A percentile compares a stretch with the other conserved stretches of the same genome.
Conservation (phyloP, 1,140 invertebrate species). For the Drosophila miranda region DNA sequence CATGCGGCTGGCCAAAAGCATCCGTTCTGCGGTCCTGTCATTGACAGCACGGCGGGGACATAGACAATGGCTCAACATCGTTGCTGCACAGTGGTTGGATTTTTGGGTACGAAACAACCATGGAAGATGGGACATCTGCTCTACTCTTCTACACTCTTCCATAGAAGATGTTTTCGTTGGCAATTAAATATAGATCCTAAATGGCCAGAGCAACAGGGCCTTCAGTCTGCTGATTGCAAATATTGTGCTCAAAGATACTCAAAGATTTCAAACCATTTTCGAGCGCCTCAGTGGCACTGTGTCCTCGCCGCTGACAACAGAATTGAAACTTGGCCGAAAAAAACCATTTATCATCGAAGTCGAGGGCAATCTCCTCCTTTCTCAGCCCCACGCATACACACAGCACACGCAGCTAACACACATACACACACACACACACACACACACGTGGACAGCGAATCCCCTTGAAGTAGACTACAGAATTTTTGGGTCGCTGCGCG, state of each 20-base stretch:
- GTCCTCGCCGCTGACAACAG: neutral
- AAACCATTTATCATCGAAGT: constrained; percentile 66
- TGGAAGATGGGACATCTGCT: no score
- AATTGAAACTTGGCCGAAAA: constrained; percentile 64
- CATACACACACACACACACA: constrained; percentile 8
- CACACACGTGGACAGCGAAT: constrained; percentile 9
- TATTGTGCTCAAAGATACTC: neutral
- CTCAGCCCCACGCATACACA: constrained; percentile 15
- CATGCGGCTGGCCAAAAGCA: constrained; percentile 5
- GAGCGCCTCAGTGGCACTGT: constrained; percentile 9
- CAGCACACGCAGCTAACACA: constrained; percentile 14
- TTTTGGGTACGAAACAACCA: no score
- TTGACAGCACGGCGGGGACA: constrained; percentile 1
- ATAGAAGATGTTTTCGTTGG: no score
- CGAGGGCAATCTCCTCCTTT: neutral
- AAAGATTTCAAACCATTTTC: no score
- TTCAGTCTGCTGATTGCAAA: no score
- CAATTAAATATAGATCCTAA: no score
- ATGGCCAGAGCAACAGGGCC: no score
- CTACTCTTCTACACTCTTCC: no score
- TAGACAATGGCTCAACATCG: neutral
- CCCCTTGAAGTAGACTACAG: constrained; percentile 58
- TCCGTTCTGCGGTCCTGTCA: neutral
- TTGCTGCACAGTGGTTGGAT: neutral
- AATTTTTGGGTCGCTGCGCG: constrained; percentile 48